Evolutionary conservation across 2,888 invertebrate species (phyloP), one percentile per base, ranked within the genome.

Genomic region (Caenorhabditis doughertyi): DNA sequence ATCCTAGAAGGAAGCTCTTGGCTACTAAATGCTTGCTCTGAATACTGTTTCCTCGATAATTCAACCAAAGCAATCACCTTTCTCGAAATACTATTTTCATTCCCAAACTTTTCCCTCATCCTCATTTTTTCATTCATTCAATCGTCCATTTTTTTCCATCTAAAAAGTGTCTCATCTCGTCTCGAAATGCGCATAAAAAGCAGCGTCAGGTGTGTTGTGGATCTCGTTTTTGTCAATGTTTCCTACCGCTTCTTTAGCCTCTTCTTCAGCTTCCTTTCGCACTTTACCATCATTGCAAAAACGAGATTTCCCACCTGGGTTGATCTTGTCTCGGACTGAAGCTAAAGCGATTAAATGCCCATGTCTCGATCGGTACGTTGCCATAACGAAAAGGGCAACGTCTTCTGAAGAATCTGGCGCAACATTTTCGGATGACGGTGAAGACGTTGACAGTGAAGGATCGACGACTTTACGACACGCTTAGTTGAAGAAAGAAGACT

Each of bases 221-320:
- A 65, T 65, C 65, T 65, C 65, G 65, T 65, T 65, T 65, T 65
- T 65, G 51, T 65, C 49, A 65, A n/a, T 32, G 42, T 60, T 60
- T 65, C 51, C 64, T 65, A 29, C 47, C 49, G 64, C 64, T 47
- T 65, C 49, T 65, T 49, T 49, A 49, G 18, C 35, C 51, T 47
- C 18, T 51, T 51, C 65, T 65, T 51, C 32, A 65, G 65, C 65
- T 65, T 65, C 51, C 35, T 65, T 49, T 65, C 65, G 65, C 65
- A 65, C 65, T 65, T 65, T 65, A 65, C 65, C 65, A 65, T 65
- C 65, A 65, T 51, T 65, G 65, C 65, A 65, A 65, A 65, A 65
- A 65, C 65, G 51, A 65, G 65, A 65, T 65, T 65, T 23, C 51
- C 27, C 65, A 47, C 47, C 51, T 49, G 65, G 27, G 64, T 49